phyloP scores from a whole-genome alignment of 2,888 invertebrate species.

The Cinara cedri region DNA sequence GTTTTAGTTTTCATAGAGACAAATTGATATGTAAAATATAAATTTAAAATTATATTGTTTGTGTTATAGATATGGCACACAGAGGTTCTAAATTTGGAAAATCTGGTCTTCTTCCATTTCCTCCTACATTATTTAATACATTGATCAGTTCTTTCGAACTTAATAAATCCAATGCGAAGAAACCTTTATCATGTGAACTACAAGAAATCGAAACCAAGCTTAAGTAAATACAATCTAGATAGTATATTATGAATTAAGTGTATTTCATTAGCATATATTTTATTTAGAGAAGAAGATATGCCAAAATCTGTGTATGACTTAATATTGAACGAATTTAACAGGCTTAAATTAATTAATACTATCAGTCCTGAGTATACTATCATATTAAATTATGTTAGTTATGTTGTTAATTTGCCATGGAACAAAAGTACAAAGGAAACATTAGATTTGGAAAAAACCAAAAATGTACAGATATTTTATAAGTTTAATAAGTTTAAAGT shows the following conservation, averaged over 20 bases:
- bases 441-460: conserved; percentile 64
- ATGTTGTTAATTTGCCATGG: conserved; percentile 68
- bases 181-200: background rate
- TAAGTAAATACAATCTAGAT: background rate
- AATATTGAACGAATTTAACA: conserved; percentile 63
- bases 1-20: background rate
- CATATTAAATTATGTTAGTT: conserved; percentile 66
- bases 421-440: conserved; percentile 63
- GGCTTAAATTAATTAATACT: conserved; percentile 64
- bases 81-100: background rate
- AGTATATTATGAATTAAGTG: background rate
- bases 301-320: conserved; percentile 64
- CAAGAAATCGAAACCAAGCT: background rate
- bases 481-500: background rate
- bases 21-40: too few species aligned
- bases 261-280: background rate
- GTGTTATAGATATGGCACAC: background rate
- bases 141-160: rapidly evolving
- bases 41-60: background rate
- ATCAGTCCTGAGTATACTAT: conserved; percentile 66
- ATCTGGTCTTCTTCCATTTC: conserved; percentile 9
- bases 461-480: conserved; percentile 60
- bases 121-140: too few species aligned
- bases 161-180: background rate
- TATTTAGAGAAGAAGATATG: conserved; percentile 63